Percentiles rank a stretch among this genome's conserved stretches.
phyloP scores from a whole-genome alignment of 2,113 vertebrate genomes.

The Zapus hudsonius region DNA sequence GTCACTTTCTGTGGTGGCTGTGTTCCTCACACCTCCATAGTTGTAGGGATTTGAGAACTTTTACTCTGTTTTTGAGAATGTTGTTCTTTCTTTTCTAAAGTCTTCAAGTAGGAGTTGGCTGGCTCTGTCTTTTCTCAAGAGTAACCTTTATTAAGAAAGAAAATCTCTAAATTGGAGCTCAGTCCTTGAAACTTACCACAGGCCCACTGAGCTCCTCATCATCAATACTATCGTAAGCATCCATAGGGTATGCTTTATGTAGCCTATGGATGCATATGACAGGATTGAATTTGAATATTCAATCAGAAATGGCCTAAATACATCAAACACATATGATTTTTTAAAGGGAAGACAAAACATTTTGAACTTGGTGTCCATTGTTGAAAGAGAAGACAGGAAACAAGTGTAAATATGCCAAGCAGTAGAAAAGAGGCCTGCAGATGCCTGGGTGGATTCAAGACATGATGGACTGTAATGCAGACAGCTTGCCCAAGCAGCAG shows the following conservation, averaged over 20 bases:
- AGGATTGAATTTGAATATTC: background rate
- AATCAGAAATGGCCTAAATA: background rate
- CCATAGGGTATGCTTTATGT: background rate
- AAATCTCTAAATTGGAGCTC: background rate
- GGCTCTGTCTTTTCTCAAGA: background rate
- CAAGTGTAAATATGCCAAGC: rapidly evolving
- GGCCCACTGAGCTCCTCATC: background rate
- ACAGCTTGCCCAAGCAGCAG: background rate
- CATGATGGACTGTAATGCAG: background rate
- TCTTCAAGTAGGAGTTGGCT: background rate
- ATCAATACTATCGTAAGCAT: background rate
- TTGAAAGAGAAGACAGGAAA: background rate
- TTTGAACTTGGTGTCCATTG: background rate
- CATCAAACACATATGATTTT: background rate
- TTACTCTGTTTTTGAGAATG: background rate
- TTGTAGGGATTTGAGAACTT: background rate
- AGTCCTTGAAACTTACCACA: background rate
- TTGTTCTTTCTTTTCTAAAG: background rate
- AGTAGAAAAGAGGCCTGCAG: background rate
- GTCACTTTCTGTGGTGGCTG: background rate
- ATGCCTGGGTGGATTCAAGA: background rate
- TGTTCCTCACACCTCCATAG: background rate
- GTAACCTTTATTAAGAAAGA: background rate
- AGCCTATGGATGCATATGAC: background rate
- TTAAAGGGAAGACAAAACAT: background rate